A percentile compares a stretch with the other conserved stretches of the same genome.
Evolutionary conservation across 2,888 invertebrate species (phyloP).

Genomic region (Agrotis clavis): DNA sequence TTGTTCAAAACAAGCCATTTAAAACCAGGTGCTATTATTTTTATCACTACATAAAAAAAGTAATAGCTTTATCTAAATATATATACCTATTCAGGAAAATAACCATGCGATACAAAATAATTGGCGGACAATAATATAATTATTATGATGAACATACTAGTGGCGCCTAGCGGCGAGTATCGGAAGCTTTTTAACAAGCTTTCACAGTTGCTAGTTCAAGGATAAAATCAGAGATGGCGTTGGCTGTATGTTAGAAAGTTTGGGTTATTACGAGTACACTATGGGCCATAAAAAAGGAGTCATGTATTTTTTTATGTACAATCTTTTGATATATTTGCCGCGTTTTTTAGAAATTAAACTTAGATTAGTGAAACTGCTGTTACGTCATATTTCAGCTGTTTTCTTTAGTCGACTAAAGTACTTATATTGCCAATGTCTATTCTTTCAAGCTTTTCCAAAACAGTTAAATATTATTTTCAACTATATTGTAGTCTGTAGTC

Average conservation of each 20-base stretch:
- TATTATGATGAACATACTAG: not conserved
- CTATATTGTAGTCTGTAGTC: too few species aligned
- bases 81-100: conserved; percentile 19
- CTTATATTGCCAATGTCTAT: too few species aligned
- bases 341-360: too few species aligned
- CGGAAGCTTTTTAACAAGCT: conserved; percentile 43
- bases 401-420: too few species aligned
- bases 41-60: conserved; percentile 25
- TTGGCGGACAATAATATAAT: not conserved
- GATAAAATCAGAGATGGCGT: conserved; percentile 56
- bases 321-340: too few species aligned
- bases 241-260: not conserved
- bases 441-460: too few species aligned
- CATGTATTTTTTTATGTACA: too few species aligned
- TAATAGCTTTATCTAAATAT: conserved; percentile 11
- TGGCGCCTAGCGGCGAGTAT: conserved; percentile 8
- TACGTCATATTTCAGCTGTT: too few species aligned
- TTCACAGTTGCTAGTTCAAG: conserved; percentile 39
- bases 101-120: not conserved
- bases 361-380: not conserved
- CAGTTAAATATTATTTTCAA: too few species aligned
- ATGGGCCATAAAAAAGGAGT: too few species aligned
- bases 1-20: not conserved
- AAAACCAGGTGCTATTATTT: not conserved
- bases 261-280: too few species aligned